Evolutionary conservation across 2,113 vertebrate genomes (phyloP).

Genomic region (Campylorhamphus procurvoides): DNA sequence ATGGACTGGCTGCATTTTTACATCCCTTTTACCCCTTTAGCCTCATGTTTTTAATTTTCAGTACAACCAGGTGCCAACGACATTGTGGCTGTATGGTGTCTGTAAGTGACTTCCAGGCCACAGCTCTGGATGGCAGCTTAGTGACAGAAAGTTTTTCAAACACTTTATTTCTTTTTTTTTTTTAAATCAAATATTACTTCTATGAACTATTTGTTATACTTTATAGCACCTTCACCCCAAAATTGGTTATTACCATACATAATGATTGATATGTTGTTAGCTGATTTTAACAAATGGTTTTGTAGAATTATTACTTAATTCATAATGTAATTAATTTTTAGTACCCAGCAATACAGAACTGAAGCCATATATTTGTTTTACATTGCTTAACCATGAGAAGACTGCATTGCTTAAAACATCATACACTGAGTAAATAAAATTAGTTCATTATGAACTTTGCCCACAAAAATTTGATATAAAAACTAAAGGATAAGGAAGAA

Average conservation of each 20-base stretch:
- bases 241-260: not conserved
- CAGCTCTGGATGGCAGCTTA: slow-evolving; percentile 9
- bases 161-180: not conserved
- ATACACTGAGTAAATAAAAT: slow-evolving; percentile 24
- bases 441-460: not conserved
- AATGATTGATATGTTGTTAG: not conserved
- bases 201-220: not conserved
- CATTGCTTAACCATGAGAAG: not conserved
- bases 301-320: slow-evolving; percentile 49
- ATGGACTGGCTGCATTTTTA: slow-evolving; percentile 1
- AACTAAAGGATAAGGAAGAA: not conserved
- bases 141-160: slow-evolving; percentile 49
- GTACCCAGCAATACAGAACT: not conserved
- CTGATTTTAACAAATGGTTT: slow-evolving; percentile 44
- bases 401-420: not conserved
- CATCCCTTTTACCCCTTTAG: not conserved
- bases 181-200: slow-evolving; percentile 9
- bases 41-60: not conserved
- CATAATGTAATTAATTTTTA: slow-evolving; percentile 28
- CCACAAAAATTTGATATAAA: not conserved
- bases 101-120: slow-evolving; percentile 3
- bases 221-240: slow-evolving; percentile 10
- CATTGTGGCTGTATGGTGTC: not conserved
- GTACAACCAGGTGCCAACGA: not conserved
- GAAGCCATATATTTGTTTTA: slow-evolving; percentile 36